phyloP scores from a whole-genome alignment of 2,113 vertebrate genomes.

The Tetrao urogallus region DNA sequence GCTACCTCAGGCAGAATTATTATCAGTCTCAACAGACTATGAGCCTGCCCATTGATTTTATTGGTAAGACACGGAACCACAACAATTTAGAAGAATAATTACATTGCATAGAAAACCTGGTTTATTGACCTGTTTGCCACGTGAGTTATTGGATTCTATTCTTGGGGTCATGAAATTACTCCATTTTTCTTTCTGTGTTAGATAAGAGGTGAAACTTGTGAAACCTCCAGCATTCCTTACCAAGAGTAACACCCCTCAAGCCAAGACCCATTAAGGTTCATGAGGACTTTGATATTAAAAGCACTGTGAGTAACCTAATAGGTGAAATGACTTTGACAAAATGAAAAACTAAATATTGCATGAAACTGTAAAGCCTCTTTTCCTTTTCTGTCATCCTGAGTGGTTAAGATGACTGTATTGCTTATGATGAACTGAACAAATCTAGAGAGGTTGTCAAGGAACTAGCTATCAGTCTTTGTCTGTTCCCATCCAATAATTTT shows the following conservation, averaged over 20 bases:
- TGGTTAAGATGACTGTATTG: not conserved
- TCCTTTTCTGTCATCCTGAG: not conserved
- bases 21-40: not conserved
- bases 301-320: not conserved
- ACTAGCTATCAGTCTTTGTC: not conserved
- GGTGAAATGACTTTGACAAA: not conserved
- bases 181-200: not conserved
- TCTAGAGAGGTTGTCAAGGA: not conserved
- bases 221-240: not conserved
- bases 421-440: not conserved
- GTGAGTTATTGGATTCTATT: not conserved
- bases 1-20: not conserved
- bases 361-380: not conserved
- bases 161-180: not conserved
- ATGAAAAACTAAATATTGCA: not conserved
- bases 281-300: slow-evolving; percentile 21
- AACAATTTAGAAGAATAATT: not conserved
- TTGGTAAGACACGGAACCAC: not conserved
- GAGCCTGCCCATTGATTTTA: not conserved
- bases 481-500: not conserved
- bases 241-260: not conserved
- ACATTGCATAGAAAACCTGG: not conserved
- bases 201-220: not conserved
- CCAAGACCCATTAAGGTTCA: not conserved
- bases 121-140: not conserved